phyloP scores from a whole-genome alignment of 2,113 vertebrate genomes.

The Atractosteus spatula region DNA sequence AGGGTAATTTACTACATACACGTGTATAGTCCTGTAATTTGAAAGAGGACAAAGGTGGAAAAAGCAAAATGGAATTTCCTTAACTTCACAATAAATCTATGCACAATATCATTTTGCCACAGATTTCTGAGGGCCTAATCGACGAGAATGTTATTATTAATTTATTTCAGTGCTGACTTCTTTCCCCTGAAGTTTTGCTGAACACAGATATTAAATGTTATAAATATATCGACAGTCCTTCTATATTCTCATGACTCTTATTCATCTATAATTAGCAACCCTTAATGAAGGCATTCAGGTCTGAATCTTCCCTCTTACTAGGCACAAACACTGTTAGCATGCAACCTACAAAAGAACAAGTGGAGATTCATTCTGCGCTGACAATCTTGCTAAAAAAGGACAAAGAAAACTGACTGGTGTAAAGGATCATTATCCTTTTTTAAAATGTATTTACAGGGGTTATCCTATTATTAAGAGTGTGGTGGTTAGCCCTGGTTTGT shows the following conservation, averaged over 20 bases:
- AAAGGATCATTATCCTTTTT: too few species aligned
- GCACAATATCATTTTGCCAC: slow-evolving; percentile 80
- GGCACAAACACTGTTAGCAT: too few species aligned
- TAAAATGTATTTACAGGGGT: too few species aligned
- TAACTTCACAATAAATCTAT: slow-evolving; percentile 86
- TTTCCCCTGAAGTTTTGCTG: slow-evolving; percentile 79
- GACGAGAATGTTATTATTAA: slow-evolving; percentile 76
- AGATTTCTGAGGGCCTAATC: slow-evolving; percentile 75
- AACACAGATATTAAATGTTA: slow-evolving; percentile 76
- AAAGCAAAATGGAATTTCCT: slow-evolving; percentile 87
- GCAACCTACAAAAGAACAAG: too few species aligned
- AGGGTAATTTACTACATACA: slow-evolving; percentile 82
- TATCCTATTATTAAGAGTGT: too few species aligned
- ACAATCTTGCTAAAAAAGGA: too few species aligned
- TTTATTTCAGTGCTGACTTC: slow-evolving; percentile 66
- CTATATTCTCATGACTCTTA: slow-evolving; percentile 59
- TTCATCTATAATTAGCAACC: slow-evolving; percentile 61
- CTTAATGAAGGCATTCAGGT: slow-evolving; percentile 48
- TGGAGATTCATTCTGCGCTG: too few species aligned
- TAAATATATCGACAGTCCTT: slow-evolving; percentile 68
- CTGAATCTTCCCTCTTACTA: not conserved
- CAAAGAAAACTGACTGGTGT: too few species aligned
- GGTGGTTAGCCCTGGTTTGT: too few species aligned
- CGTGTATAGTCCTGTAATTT: slow-evolving; percentile 83
- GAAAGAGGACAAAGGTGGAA: slow-evolving; percentile 81